phyloP scores from a whole-genome alignment of 2,113 vertebrate genomes.

The Ifrita kowaldi region DNA sequence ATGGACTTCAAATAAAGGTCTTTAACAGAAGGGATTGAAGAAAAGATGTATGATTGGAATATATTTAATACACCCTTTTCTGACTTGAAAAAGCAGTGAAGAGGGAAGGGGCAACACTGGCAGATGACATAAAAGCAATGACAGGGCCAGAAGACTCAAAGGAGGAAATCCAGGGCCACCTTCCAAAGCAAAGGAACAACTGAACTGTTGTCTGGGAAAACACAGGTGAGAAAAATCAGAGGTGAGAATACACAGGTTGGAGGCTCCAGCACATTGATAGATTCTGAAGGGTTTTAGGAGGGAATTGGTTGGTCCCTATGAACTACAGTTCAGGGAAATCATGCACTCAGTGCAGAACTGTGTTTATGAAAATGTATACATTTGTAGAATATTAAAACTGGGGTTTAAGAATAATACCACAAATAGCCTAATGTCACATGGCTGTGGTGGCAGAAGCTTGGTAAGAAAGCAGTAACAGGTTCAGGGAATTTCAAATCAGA shows the following conservation, averaged over 20 bases:
- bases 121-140: neutral
- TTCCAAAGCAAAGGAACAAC: neutral
- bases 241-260: neutral
- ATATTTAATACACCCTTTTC: neutral
- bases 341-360: neutral
- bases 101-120: neutral
- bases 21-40: neutral
- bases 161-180: neutral
- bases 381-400: neutral
- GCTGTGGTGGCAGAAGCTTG: neutral
- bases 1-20: neutral
- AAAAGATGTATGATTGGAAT: neutral
- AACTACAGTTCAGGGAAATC: neutral
- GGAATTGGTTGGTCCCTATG: neutral
- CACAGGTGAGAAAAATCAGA: neutral
- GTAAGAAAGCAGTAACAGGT: neutral
- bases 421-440: neutral
- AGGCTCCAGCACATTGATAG: neutral
- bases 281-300: neutral
- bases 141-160: neutral
- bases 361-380: neutral
- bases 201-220: neutral
- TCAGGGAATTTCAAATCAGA: neutral
- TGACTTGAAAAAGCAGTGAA: neutral
- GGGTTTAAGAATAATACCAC: neutral